A percentile compares a stretch with the other conserved stretches of the same genome.
Conservation (phyloP, 2,797 vertebrate genomes). For the Sebastes nivosus region DNA sequence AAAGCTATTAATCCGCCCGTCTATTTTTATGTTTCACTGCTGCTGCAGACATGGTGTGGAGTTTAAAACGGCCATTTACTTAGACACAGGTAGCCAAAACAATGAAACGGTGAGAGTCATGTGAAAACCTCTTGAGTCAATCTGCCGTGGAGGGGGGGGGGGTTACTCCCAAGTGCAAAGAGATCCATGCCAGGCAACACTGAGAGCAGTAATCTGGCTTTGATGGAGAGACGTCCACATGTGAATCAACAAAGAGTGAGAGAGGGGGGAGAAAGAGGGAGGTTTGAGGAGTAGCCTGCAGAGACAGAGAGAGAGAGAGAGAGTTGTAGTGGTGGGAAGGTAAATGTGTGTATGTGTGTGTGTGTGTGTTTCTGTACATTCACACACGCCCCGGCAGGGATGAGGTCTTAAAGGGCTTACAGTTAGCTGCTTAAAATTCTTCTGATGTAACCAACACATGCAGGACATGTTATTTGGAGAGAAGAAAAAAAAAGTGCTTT, state of each 20-base stretch:
- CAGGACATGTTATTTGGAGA: slow-evolving; percentile 69
- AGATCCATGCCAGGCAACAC: slow-evolving; percentile 54
- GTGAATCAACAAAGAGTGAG: slow-evolving; percentile 45
- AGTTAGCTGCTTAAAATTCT: slow-evolving; percentile 87
- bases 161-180: slow-evolving; percentile 49
- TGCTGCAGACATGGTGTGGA: slow-evolving; percentile 3
- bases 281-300: slow-evolving; percentile 35
- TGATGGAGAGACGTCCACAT: slow-evolving; percentile 61
- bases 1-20: not conserved
- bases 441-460: slow-evolving; percentile 79
- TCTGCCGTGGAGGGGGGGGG: slow-evolving; percentile 14
- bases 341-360: not conserved
- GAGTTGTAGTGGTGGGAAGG: slow-evolving; percentile 27
- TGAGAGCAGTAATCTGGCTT: slow-evolving; percentile 71
- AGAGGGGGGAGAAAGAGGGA: not conserved
- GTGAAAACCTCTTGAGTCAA: slow-evolving; percentile 39
- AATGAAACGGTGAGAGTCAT: slow-evolving; percentile 25
- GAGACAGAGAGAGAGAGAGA: slow-evolving; percentile 28
- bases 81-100: slow-evolving; percentile 16
- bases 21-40: not conserved
- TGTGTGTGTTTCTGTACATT: slow-evolving; percentile 15
- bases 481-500: slow-evolving; percentile 47
- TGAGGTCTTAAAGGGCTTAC: slow-evolving; percentile 82
- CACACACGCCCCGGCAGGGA: slow-evolving; percentile 39
- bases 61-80: slow-evolving; percentile 16